These are phyloP conservation scores for Mesembrinibis cayennensis DNA, from an alignment of 2,113 vertebrate species.

Conservation along the genomic window DNA sequence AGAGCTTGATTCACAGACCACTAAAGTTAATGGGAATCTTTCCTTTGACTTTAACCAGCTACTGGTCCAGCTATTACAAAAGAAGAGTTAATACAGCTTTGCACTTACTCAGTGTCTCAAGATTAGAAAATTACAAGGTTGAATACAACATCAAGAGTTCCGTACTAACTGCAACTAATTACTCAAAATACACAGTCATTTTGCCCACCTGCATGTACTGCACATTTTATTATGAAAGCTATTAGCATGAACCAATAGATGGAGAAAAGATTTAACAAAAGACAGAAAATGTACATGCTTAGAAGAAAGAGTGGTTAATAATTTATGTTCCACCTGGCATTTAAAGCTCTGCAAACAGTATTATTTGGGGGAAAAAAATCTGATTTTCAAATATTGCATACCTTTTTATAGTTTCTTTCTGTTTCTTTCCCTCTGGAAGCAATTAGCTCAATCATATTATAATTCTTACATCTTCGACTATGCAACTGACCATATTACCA, in stretches of 20 bases:
- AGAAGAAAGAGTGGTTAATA: not conserved
- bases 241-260: not conserved
- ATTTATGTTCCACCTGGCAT: not conserved
- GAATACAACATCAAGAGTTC: not conserved
- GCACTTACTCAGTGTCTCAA: not conserved
- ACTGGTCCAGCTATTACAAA: not conserved
- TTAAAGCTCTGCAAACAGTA: not conserved
- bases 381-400: not conserved
- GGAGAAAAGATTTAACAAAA: not conserved
- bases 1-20: conserved; percentile 27
- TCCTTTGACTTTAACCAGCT: conserved; percentile 25
- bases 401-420: not conserved
- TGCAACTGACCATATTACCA: not conserved
- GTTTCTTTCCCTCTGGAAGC: conserved; percentile 28
- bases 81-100: not conserved
- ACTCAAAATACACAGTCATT: not conserved
- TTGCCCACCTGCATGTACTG: not conserved
- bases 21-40: conserved; percentile 36
- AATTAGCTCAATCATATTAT: not conserved
- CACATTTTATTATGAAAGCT: not conserved
- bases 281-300: not conserved
- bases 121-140: not conserved
- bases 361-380: not conserved
- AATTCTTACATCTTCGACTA: not conserved
- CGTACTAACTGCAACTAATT: not conserved